Evolutionary conservation across 2,113 vertebrate species (phyloP).

Genomic region (Corythornis cristatus): DNA sequence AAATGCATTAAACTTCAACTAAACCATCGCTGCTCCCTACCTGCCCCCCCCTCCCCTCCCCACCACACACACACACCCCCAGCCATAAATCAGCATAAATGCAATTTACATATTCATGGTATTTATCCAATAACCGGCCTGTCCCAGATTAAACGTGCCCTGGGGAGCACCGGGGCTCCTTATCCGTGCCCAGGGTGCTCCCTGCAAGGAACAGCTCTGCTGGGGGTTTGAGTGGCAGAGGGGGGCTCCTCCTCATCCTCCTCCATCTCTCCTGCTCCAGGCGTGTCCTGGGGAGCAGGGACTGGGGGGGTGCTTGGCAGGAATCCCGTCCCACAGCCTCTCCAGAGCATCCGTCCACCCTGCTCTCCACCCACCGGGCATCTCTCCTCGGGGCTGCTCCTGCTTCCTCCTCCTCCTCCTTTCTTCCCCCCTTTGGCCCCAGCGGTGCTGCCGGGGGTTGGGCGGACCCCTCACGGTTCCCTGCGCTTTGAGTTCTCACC

Average conservation of each 20-base stretch:
- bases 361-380: neutral
- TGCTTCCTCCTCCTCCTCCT: neutral
- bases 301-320: neutral
- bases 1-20: conserved; percentile 40
- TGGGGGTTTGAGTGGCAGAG: neutral
- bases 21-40: neutral
- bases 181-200: conserved; percentile 3
- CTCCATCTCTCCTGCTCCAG: neutral
- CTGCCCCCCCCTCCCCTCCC: neutral
- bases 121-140: conserved; percentile 65
- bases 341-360: neutral
- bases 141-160: conserved; percentile 59
- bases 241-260: neutral
- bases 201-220: neutral
- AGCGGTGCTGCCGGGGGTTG: neutral
- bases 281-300: neutral
- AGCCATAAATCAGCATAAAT: conserved; percentile 65
- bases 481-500: fast-evolving
- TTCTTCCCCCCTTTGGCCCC: no score
- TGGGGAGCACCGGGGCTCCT: conserved; percentile 5
- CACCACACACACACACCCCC: neutral
- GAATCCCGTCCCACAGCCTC: neutral
- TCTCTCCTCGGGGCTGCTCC: neutral
- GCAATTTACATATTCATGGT: conserved; percentile 72
- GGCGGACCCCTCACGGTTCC: neutral